Conservation (phyloP, 2,888 invertebrate genomes). For the Bugula neritina region DNA sequence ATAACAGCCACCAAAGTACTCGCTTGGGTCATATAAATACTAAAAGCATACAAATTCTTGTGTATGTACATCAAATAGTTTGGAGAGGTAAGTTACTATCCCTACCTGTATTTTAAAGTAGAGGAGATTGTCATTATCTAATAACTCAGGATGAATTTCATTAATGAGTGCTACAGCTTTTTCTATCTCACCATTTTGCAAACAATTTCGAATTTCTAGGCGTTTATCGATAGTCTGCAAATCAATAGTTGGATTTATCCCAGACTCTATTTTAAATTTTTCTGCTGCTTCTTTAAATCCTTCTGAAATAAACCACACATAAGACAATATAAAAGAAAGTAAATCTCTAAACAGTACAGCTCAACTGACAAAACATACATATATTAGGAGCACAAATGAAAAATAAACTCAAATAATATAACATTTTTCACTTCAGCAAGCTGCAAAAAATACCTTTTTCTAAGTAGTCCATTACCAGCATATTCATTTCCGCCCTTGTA, state of each 20-base stretch:
- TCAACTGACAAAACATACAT: no score
- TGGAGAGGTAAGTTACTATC: neutral
- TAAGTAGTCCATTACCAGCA: constrained; percentile 95
- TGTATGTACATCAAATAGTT: no score
- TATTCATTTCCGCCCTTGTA: constrained; percentile 87
- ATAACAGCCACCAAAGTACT: no score
- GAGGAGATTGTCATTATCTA: constrained; percentile 89
- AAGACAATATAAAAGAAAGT: neutral
- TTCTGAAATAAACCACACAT: constrained; percentile 41
- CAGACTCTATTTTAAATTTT: constrained; percentile 90
- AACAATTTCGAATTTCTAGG: constrained; percentile 74
- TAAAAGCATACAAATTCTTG: no score
- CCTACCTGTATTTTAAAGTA: constrained; percentile 86
- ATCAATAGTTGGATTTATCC: constrained; percentile 71
- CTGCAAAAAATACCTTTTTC: constrained; percentile 80
- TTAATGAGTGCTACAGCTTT: constrained; percentile 91
- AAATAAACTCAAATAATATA: no score
- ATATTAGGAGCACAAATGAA: no score
- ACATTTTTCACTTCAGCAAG: no score
- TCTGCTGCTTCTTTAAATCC: constrained; percentile 83
- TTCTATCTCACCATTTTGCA: constrained; percentile 83
- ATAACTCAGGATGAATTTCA: constrained; percentile 82
- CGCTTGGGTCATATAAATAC: no score
- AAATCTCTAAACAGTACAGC: no score
- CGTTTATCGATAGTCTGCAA: constrained; percentile 77